Evolutionary conservation across 2,888 invertebrate genomes (phyloP).

Genomic region (Coelogynopora nodosa): DNA sequence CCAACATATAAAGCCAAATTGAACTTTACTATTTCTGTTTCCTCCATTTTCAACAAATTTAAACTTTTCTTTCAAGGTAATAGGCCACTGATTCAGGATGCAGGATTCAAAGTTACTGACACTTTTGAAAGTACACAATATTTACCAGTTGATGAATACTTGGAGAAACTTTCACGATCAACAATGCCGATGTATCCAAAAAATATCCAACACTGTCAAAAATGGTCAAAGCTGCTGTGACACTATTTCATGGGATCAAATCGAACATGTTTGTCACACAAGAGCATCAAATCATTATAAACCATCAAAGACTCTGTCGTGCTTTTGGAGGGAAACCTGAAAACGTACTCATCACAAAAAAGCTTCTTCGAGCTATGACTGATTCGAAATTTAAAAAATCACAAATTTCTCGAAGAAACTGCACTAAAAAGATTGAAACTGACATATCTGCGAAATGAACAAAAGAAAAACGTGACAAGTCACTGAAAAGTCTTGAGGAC

Average conservation of each 20-base stretch:
- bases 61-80: slow-evolving; percentile 5
- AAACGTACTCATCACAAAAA: slow-evolving; percentile 67
- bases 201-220: background rate
- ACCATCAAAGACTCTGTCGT: too few relatives aligned
- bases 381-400: too few relatives aligned
- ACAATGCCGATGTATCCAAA: background rate
- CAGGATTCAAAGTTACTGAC: background rate
- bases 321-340: slow-evolving; percentile 72
- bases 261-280: too few relatives aligned
- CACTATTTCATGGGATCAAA: background rate
- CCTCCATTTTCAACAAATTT: slow-evolving; percentile 33
- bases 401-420: too few relatives aligned
- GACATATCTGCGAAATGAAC: too few relatives aligned
- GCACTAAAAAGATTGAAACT: too few relatives aligned
- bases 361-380: background rate
- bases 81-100: background rate
- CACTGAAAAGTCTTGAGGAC: too few relatives aligned
- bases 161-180: background rate
- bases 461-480: background rate
- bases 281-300: too few relatives aligned
- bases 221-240: background rate
- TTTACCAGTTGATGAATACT: background rate
- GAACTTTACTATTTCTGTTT: slow-evolving; percentile 5
- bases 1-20: slow-evolving; percentile 25
- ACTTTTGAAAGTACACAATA: too few relatives aligned